phyloP scores from a whole-genome alignment of 2,113 vertebrate species.

The Myrmecophaga tridactyla region DNA sequence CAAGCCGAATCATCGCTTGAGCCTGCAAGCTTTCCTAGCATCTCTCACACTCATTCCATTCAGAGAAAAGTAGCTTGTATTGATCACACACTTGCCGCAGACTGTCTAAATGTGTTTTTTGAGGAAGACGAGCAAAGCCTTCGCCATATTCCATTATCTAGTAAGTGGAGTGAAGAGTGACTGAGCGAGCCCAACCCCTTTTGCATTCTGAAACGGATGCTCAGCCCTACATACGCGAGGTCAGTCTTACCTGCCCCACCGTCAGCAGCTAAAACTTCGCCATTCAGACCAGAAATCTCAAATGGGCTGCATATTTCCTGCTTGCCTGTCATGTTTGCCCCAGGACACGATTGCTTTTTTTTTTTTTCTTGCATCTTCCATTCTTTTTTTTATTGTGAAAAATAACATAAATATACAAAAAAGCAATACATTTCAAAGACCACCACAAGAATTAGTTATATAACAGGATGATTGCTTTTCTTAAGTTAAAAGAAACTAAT shows the following conservation, averaged over 20 bases:
- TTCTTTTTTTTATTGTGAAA: too few species aligned
- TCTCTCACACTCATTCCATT: background rate
- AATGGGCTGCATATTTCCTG: fast-evolving
- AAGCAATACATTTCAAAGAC: too few species aligned
- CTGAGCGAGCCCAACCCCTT: fast-evolving
- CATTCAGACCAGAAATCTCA: background rate
- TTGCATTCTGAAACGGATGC: background rate
- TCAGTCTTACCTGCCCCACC: fast-evolving
- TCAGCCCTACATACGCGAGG: background rate
- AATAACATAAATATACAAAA: too few species aligned
- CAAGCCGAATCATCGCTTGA: background rate
- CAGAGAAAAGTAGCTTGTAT: fast-evolving
- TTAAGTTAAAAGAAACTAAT: too few species aligned
- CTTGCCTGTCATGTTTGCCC: fast-evolving
- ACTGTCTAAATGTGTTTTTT: too few species aligned
- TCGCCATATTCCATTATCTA: fast-evolving
- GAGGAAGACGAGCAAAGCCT: fast-evolving
- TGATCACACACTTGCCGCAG: background rate
- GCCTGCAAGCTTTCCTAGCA: background rate
- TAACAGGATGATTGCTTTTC: too few species aligned
- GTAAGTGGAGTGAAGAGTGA: too few species aligned
- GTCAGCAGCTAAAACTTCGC: too few species aligned
- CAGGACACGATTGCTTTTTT: fast-evolving
- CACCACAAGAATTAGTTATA: too few species aligned
- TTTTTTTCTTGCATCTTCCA: too few species aligned